phyloP scores from a whole-genome alignment of 2,113 vertebrate genomes.

The Petromus typicus region DNA sequence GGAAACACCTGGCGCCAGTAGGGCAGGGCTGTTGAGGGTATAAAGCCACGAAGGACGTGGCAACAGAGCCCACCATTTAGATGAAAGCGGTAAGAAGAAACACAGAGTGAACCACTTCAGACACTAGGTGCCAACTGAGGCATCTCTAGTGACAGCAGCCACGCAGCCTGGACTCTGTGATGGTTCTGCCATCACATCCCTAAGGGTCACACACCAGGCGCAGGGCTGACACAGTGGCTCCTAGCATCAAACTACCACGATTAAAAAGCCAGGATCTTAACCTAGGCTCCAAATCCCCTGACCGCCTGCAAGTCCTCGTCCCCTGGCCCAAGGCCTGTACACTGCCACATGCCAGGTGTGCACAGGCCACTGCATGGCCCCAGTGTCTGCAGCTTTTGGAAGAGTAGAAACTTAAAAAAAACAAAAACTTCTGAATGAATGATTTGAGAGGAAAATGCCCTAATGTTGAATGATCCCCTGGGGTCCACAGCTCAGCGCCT shows the following conservation, averaged over 20 bases:
- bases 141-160: background rate
- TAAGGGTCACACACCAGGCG: background rate
- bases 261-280: background rate
- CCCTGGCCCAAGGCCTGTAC: background rate
- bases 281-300: background rate
- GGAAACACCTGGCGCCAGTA: background rate
- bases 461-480: background rate
- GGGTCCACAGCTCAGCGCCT: no score
- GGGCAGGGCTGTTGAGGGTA: rapidly evolving
- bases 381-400: background rate
- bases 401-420: background rate
- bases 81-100: background rate
- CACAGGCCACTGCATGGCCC: no score
- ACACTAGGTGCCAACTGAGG: background rate
- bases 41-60: no score
- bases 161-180: background rate
- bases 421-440: background rate
- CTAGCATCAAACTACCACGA: background rate
- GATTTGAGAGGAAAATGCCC: background rate
- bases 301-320: background rate
- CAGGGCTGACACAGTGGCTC: background rate
- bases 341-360: background rate
- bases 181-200: background rate
- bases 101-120: background rate
- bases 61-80: background rate